Evolutionary conservation across 1,140 invertebrate genomes (phyloP).

Genomic region (Goniozus legneri): DNA sequence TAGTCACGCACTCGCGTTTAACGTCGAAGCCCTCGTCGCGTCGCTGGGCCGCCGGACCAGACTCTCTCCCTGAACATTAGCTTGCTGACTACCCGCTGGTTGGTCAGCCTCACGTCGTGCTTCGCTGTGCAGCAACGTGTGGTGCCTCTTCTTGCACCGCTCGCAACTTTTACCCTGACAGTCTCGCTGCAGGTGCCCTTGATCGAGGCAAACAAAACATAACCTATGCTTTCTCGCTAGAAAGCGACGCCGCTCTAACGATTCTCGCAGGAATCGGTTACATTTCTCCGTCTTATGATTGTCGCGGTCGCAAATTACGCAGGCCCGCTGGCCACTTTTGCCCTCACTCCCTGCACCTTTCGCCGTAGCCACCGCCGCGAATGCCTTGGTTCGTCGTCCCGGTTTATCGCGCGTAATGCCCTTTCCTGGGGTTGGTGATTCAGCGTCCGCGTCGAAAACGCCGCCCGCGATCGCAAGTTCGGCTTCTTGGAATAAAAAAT

Average conservation of each 20-base stretch:
- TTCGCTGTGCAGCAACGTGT: not conserved
- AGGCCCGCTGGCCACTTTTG: not conserved
- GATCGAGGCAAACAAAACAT: not conserved
- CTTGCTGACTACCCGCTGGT: too few species aligned
- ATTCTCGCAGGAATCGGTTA: not conserved
- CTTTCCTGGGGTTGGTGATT: not conserved
- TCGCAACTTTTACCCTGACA: not conserved
- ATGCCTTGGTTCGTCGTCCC: not conserved
- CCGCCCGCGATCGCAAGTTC: not conserved
- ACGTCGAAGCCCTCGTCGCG: not conserved
- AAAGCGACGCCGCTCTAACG: not conserved
- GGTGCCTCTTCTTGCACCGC: not conserved
- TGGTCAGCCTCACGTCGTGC: not conserved
- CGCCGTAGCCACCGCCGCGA: too few species aligned
- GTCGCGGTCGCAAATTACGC: not conserved
- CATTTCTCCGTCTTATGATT: not conserved
- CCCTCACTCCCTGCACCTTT: not conserved
- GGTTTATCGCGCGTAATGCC: not conserved
- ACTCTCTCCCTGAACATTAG: too few species aligned
- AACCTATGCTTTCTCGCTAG: not conserved
- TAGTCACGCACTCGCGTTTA: not conserved
- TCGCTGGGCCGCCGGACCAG: not conserved
- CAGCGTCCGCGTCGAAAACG: constrained; percentile 3
- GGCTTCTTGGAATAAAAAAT: not conserved
- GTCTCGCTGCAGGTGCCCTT: not conserved